Evolutionary conservation across 2,113 vertebrate genomes (phyloP), one percentile per base, ranked within the genome.

Genomic region (Oncorhynchus keta): DNA sequence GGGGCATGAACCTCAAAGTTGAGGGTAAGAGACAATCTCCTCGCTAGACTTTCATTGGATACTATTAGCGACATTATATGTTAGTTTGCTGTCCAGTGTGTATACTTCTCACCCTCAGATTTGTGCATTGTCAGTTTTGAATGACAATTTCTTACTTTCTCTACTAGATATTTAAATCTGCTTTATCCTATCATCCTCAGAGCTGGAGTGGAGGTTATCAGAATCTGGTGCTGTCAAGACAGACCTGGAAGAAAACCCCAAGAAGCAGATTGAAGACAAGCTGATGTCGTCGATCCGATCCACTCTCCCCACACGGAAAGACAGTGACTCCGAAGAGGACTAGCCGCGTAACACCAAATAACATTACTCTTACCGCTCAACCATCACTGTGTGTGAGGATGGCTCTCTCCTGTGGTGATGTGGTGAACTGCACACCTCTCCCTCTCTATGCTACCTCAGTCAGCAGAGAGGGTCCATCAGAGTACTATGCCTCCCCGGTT

Each of bases 171-270:
- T 35, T 28, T 14, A 55, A 55, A 5, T 57, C 1, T 16, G 1
- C 20, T 70, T 3, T 49, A 49, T 73, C 7, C 75, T 72, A 66
- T 57, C 49, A 2, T 14, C 6, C 12, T 35, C 85, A 99, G 98
- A 99, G 90, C 70, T 99, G 87, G 98, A 99, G 88, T 99, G 98
- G 98, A 96, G 96, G 85, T 88, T 99, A 84, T 94, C 97, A 0
- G 95, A 98, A 78, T 89, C 93, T 0, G 98, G 97, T 0, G 97
- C 97, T 0, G 89, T 99, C 79, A 97, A 96, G 87, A 99, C 98
- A 0, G 95, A 98, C 74, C 92, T 99, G 6, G 97, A 99, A 79
- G 97, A 98, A 79, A 98, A 99, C 77, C 97, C 97, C 18, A 94
- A 81, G 89, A 97, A 95, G 67, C 94, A 95, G 75, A 92, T 99